These are phyloP conservation scores for Hydrolagus colliei DNA, from an alignment of 2,797 vertebrate species.

Conservation along the genomic window DNA sequence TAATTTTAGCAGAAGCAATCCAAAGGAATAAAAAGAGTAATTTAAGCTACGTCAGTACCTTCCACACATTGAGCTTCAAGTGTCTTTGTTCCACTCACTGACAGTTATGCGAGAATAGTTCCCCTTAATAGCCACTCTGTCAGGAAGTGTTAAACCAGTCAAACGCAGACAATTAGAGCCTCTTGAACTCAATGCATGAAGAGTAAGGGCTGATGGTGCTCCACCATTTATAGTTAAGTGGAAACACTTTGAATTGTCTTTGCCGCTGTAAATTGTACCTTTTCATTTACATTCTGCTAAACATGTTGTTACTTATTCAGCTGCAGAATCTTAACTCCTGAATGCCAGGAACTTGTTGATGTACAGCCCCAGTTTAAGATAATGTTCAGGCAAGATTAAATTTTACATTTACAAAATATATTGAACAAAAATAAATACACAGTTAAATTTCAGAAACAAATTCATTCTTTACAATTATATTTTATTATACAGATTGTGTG, in stretches of 20 bases:
- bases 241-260: constrained; percentile 59
- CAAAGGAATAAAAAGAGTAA: constrained; percentile 63
- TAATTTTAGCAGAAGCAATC: constrained; percentile 63
- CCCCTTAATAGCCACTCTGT: constrained; percentile 79
- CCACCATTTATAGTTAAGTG: constrained; percentile 54
- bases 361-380: background rate
- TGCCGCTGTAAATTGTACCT: constrained; percentile 57
- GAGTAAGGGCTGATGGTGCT: constrained; percentile 63
- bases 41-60: constrained; percentile 64
- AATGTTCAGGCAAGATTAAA: background rate
- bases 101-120: constrained; percentile 83
- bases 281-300: constrained; percentile 31
- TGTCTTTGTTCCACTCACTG: constrained; percentile 69
- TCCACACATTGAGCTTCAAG: constrained; percentile 64
- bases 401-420: background rate
- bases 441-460: background rate
- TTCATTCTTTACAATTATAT: background rate
- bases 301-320: constrained; percentile 12
- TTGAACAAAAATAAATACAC: background rate
- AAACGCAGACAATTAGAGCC: constrained; percentile 83
- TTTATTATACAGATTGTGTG: background rate
- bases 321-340: background rate
- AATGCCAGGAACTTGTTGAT: background rate
- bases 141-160: constrained; percentile 88
- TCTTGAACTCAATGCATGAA: constrained; percentile 70